Conservation (phyloP, 2,797 vertebrate genomes). For the Merluccius polli region DNA sequence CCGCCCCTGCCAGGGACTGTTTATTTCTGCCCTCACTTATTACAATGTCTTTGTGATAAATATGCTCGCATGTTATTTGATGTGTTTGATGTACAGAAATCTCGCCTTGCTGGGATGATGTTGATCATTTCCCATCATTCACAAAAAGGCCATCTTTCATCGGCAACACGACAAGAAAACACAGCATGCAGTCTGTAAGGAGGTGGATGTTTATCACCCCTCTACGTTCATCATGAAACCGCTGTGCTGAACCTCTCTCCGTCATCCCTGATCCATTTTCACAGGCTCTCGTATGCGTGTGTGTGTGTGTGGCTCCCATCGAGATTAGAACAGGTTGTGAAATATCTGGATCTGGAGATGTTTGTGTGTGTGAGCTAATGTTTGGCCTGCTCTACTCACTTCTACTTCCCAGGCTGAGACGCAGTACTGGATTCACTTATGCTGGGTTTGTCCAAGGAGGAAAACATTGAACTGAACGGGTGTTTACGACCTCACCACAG, state of each 20-base stretch:
- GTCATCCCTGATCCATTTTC: conserved; percentile 12
- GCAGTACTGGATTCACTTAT: conserved; percentile 8
- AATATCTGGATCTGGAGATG: conserved; percentile 28
- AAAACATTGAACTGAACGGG: not conserved
- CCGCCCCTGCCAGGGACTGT: too few species aligned
- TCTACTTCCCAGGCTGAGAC: not conserved
- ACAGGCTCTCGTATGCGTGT: not conserved
- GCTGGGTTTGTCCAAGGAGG: conserved; percentile 8
- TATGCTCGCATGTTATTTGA: conserved; percentile 37
- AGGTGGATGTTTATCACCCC: conserved; percentile 24
- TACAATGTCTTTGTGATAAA: conserved; percentile 46
- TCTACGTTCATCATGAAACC: not conserved
- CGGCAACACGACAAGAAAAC: conserved; percentile 21
- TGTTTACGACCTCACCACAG: not conserved
- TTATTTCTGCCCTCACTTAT: too few species aligned
- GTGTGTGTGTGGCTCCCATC: not conserved
- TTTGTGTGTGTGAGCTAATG: conserved; percentile 20
- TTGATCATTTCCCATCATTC: not conserved
- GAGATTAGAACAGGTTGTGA: conserved; percentile 19
- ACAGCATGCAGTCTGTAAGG: conserved; percentile 23
- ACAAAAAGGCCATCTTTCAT: conserved; percentile 32
- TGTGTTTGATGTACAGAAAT: conserved; percentile 35
- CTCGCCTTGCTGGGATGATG: not conserved
- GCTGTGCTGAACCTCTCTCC: conserved; percentile 16
- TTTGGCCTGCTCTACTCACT: conserved; percentile 24